These are phyloP conservation scores for Pollenia griseotomentosa DNA, from an alignment of 2,888 invertebrate species.

Conservation along the genomic window DNA sequence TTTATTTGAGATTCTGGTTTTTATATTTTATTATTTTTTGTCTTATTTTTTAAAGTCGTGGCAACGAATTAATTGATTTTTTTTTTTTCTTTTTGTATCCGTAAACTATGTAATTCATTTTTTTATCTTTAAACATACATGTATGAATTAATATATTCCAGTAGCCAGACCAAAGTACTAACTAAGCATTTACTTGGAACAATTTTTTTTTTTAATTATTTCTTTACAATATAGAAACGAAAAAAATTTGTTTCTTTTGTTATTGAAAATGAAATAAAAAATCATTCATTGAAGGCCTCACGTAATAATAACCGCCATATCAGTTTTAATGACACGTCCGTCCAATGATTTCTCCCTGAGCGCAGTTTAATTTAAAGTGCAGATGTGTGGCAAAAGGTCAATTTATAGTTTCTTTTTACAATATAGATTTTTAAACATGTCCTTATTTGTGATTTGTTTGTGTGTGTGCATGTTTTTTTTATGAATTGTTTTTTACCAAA, in stretches of 20 bases:
- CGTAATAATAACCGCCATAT: constrained; percentile 71
- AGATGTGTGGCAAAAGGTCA: constrained; percentile 74
- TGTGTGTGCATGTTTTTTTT: constrained; percentile 23
- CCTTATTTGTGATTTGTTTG: constrained; percentile 48
- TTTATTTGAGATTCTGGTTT: constrained; percentile 72
- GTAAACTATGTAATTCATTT: constrained; percentile 44
- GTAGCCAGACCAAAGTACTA: constrained; percentile 53
- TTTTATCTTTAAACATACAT: constrained; percentile 49
- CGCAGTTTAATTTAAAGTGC: constrained; percentile 58
- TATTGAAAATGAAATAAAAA: constrained; percentile 54
- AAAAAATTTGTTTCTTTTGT: constrained; percentile 61
- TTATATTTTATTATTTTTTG: constrained; percentile 68
- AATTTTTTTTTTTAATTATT: constrained; percentile 25
- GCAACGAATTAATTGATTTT: constrained; percentile 64
- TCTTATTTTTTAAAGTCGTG: constrained; percentile 68
- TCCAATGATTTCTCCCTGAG: constrained; percentile 30
- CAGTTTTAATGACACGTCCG: constrained; percentile 69
- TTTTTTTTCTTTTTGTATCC: constrained; percentile 11
- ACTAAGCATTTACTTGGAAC: constrained; percentile 28
- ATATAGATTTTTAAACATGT: constrained; percentile 32
- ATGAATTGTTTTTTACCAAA: constrained; percentile 43
- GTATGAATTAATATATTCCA: constrained; percentile 59
- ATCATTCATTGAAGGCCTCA: constrained; percentile 68
- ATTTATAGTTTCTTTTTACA: constrained; percentile 68
- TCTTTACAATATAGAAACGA: constrained; percentile 18